Conservation (phyloP, 1,140 invertebrate species). For the Ceratosolen solmsi region DNA sequence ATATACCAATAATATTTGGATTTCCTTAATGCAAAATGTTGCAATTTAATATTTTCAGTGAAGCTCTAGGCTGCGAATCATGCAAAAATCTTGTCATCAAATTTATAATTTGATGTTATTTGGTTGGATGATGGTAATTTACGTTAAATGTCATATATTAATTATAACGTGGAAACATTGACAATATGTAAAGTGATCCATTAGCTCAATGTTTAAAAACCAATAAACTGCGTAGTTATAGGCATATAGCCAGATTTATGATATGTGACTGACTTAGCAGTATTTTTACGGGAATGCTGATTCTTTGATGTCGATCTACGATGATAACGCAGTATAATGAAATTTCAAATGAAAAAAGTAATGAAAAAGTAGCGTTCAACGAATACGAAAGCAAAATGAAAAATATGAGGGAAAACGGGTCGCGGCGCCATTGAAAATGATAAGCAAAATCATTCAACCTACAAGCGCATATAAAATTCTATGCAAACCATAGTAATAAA, state of each 20-base stretch:
- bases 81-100: no score
- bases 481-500: background rate
- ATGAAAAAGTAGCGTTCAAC: background rate
- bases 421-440: background rate
- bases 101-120: no score
- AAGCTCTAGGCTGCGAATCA: no score
- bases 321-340: background rate
- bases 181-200: background rate
- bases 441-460: background rate
- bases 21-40: no score
- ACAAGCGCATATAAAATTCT: background rate
- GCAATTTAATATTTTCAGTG: no score
- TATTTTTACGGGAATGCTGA: background rate
- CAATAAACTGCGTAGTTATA: background rate
- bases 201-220: background rate
- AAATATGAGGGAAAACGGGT: no score
- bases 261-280: background rate
- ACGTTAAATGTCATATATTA: no score
- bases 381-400: background rate
- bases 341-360: background rate
- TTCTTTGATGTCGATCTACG: background rate
- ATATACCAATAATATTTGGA: no score
- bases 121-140: no score
- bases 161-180: no score
- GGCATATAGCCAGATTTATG: background rate